Conservation (phyloP, 2,888 invertebrate species). For the Nowickia ferox region DNA sequence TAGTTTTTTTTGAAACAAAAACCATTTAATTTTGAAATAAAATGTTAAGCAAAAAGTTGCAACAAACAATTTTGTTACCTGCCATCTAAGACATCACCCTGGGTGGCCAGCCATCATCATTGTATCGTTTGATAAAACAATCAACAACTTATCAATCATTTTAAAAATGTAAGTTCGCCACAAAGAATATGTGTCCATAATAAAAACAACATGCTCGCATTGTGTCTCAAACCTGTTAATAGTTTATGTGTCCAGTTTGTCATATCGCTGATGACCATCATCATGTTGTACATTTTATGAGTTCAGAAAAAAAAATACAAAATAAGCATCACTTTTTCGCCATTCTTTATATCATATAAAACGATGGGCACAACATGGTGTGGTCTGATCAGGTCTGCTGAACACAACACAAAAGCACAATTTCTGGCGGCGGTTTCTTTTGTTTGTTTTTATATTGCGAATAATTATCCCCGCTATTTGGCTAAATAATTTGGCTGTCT, state of each 20-base stretch:
- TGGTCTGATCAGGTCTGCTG: slow-evolving; percentile 44
- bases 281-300: slow-evolving; percentile 15
- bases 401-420: slow-evolving; percentile 21
- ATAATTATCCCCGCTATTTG: slow-evolving; percentile 59
- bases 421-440: slow-evolving; percentile 52
- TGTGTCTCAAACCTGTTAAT: slow-evolving; percentile 54
- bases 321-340: neutral
- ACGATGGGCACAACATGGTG: slow-evolving; percentile 25
- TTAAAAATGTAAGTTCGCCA: slow-evolving; percentile 12
- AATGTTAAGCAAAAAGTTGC: neutral
- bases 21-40: neutral
- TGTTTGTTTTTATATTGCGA: slow-evolving; percentile 30
- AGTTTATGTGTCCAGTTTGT: slow-evolving; percentile 56
- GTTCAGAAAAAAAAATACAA: neutral
- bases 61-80: slow-evolving; percentile 48
- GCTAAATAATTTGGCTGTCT: slow-evolving; percentile 37
- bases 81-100: slow-evolving; percentile 59
- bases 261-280: slow-evolving; percentile 37
- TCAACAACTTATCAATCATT: slow-evolving; percentile 69
- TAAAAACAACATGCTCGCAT: slow-evolving; percentile 39
- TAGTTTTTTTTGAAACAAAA: neutral
- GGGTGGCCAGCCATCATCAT: slow-evolving; percentile 52
- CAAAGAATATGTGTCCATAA: neutral
- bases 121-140: slow-evolving; percentile 55
- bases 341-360: neutral